Percentiles rank a stretch among this genome's conserved stretches.
phyloP scores from a whole-genome alignment of 1,140 invertebrate species.

The Planococcus citri region DNA sequence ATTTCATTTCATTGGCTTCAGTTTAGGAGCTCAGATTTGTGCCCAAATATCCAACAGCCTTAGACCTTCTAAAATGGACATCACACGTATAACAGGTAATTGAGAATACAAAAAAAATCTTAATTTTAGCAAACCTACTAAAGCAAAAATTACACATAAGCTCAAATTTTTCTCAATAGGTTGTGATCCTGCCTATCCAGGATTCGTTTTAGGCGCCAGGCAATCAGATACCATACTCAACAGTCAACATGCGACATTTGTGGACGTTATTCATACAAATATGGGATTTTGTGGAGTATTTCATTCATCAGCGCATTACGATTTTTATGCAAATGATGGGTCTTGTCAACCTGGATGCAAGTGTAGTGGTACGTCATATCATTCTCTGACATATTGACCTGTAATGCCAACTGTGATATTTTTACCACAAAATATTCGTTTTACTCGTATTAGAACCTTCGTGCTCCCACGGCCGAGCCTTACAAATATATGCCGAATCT shows the following conservation, averaged over 20 bases:
- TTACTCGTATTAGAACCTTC: neutral
- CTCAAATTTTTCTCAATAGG: too few species aligned
- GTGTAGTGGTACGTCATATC: too few species aligned
- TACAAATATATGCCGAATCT: neutral
- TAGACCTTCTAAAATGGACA: constrained; percentile 31
- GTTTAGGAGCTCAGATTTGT: constrained; percentile 58
- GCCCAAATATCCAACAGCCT: constrained; percentile 45
- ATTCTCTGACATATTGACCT: too few species aligned
- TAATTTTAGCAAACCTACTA: too few species aligned
- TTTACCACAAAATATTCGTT: too few species aligned
- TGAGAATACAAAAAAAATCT: neutral
- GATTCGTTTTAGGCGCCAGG: constrained; percentile 36
- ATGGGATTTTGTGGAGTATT: constrained; percentile 40
- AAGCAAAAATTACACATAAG: too few species aligned
- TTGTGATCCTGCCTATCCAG: constrained; percentile 45
- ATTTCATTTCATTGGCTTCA: constrained; percentile 62
- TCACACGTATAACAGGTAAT: constrained; percentile 47
- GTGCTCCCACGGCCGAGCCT: neutral
- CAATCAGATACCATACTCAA: constrained; percentile 38
- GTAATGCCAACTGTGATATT: too few species aligned
- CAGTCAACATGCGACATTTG: constrained; percentile 44
- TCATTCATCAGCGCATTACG: constrained; percentile 40
- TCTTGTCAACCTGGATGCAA: constrained; percentile 46
- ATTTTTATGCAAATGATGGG: constrained; percentile 52
- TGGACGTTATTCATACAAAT: constrained; percentile 54